Evolutionary conservation across 30 jellyfish, hydroid and myxozoan genomes (phyloP), one percentile per base, ranked within the genome.

Genomic region (Chrysaora quinquecirrha): DNA sequence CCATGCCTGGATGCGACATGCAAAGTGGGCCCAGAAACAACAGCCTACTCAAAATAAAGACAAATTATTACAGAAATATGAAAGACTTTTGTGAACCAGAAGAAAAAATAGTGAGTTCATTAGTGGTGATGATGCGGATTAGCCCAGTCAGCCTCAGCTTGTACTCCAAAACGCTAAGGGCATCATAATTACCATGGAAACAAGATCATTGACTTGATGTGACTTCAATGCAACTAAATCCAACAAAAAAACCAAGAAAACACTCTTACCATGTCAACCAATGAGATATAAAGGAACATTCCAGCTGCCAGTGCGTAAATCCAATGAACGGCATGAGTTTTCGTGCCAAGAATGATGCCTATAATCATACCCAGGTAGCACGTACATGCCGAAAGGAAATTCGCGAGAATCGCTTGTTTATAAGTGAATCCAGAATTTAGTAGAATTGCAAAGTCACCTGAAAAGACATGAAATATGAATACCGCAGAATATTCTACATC

Each of bases 381-480:
- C 20, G 96, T 89, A 35, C 89, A 76, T 1, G 97, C 90, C n/a
- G 97, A 84, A 9, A 81, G 84, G 80, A 81, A 76, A 68, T 89
- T 89, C 24, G 82, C 78, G 25, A 89, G 48, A 3, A 89, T 67
- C 16, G 97, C 97, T 47, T 82, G 90, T 54, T 75, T 82, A 90
- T 72, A 73, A 0, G 96, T 3, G 83, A 89, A 7, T n/a, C 97
- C 97, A 34, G 95, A 80, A 54, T 75, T 82, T 9, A 89, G 21
- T 34, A 89, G 87, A 25, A 84, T 78, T 20, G 97, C 97, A 76
- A 80, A 89, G 49, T 89, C 97, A 65, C 97, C 96, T 87, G 61
- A 27, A 67, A n/a, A n/a, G n/a, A n/a, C n/a, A n/a, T n/a, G n/a
- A n/a, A n/a, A n/a, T n/a, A n/a, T n/a, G n/a, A n/a, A n/a, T n/a